phyloP scores from a whole-genome alignment of 2,113 vertebrate species.

The Larimichthys crocea region DNA sequence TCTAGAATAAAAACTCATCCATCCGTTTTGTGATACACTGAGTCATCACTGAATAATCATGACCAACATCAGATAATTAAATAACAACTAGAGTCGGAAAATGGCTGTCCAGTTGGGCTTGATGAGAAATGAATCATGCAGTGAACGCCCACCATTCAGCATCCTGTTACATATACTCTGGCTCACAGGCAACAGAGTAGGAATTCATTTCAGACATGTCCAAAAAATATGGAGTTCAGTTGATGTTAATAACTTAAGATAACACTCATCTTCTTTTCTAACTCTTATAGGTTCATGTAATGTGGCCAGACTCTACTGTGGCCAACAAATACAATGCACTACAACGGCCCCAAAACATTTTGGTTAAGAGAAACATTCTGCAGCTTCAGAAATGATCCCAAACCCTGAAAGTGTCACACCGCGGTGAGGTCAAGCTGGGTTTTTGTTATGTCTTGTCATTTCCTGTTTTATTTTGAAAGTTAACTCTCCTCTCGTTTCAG shows the following conservation, averaged over 20 bases:
- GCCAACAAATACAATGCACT: too few relatives aligned
- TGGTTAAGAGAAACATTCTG: too few relatives aligned
- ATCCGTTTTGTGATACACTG: background rate
- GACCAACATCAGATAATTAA: constrained; percentile 21
- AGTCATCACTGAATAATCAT: constrained; percentile 15
- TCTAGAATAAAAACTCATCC: background rate
- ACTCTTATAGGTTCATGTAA: constrained; percentile 1
- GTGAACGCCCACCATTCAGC: constrained; percentile 35
- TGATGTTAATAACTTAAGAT: constrained; percentile 1
- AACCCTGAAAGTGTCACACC: too few relatives aligned
- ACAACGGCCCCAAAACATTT: too few relatives aligned
- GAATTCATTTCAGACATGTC: constrained; percentile 7
- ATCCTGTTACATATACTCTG: constrained; percentile 31
- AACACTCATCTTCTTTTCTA: background rate
- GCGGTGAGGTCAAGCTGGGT: too few relatives aligned
- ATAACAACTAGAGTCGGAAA: background rate
- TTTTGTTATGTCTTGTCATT: too few relatives aligned
- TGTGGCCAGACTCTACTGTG: too few relatives aligned
- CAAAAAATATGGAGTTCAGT: background rate
- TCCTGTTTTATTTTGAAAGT: too few relatives aligned
- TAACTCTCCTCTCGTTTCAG: too few relatives aligned
- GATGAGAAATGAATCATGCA: constrained; percentile 44
- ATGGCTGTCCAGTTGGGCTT: constrained; percentile 11
- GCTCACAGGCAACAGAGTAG: background rate
- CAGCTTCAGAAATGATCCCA: too few relatives aligned